Conservation (phyloP, 2,113 vertebrate species). For the Gadus macrocephalus region DNA sequence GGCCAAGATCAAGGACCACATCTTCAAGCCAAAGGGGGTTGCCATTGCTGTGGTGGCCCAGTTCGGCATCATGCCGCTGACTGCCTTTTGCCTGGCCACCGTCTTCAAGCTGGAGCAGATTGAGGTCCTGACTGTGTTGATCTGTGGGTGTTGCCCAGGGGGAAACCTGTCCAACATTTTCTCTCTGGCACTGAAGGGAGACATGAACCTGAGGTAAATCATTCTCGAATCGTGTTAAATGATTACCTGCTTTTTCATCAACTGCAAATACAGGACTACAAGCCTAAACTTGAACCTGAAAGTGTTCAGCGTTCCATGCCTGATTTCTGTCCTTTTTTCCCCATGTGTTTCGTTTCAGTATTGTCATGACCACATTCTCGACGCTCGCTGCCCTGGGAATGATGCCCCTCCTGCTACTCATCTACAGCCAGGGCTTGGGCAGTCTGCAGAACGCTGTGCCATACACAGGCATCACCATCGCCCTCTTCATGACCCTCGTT, state of each 20-base stretch:
- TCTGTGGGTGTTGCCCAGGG: constrained; percentile 83
- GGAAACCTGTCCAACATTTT: constrained; percentile 82
- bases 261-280: not conserved
- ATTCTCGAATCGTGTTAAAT: not conserved
- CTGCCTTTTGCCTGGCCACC: constrained; percentile 75
- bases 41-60: constrained; percentile 75
- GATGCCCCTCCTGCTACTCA: constrained; percentile 81
- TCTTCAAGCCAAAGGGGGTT: constrained; percentile 76
- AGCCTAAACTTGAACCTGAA: not conserved
- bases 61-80: constrained; percentile 83
- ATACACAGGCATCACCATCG: constrained; percentile 67
- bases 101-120: constrained; percentile 62
- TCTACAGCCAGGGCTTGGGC: constrained; percentile 72
- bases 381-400: constrained; percentile 73
- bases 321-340: not conserved
- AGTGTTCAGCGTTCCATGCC: not conserved
- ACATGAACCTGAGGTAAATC: constrained; percentile 85
- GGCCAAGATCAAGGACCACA: constrained; percentile 75
- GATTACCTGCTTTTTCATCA: not conserved
- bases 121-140: constrained; percentile 76
- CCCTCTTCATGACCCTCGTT: constrained; percentile 68
- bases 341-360: constrained; percentile 62
- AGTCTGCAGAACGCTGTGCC: constrained; percentile 74
- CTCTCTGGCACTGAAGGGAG: constrained; percentile 72
- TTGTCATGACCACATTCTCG: constrained; percentile 84